A percentile compares a stretch with the other conserved stretches of the same genome.
These are phyloP conservation scores for Cenopis cana DNA, from an alignment of 2,888 invertebrate genomes.

Conservation along the genomic window DNA sequence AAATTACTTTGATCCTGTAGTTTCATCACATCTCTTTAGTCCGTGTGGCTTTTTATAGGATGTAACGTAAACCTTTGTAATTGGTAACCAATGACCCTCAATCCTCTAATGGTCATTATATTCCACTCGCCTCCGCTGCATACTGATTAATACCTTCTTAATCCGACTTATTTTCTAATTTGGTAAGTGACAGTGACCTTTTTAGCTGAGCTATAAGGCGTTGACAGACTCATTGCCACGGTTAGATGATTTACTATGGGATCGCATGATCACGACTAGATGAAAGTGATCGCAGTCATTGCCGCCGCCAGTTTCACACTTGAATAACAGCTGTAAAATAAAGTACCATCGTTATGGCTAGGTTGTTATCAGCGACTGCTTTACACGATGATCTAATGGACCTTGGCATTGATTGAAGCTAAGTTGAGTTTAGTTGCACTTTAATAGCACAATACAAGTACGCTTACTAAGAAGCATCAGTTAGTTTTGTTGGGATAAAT, in stretches of 20 bases:
- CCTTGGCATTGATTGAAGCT: constrained; percentile 44
- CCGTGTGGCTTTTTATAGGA: not conserved
- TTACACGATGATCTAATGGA: constrained; percentile 37
- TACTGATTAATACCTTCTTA: constrained; percentile 2
- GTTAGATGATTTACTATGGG: constrained; percentile 50
- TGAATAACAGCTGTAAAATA: constrained; percentile 46
- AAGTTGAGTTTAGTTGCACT: not conserved
- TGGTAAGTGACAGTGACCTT: constrained; percentile 3
- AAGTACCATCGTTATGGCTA: constrained; percentile 3
- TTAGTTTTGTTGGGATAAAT: not conserved
- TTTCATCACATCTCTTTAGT: not conserved
- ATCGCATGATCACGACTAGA: constrained; percentile 58
- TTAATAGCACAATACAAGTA: not conserved
- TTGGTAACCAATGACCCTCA: not conserved
- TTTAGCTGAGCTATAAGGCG: constrained; percentile 5
- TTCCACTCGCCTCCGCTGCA: not conserved
- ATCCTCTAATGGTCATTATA: constrained; percentile 15
- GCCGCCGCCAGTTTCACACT: constrained; percentile 59
- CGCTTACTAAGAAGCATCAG: not conserved
- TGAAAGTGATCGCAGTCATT: constrained; percentile 54
- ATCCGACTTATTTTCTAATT: constrained; percentile 25
- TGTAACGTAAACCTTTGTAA: constrained; percentile 1
- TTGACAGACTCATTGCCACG: constrained; percentile 8
- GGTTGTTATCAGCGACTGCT: constrained; percentile 26
- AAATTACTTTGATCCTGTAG: constrained; percentile 11